These are phyloP conservation scores for Elymnias hypermnestra DNA, from an alignment of 1,140 invertebrate species.

Conservation along the genomic window DNA sequence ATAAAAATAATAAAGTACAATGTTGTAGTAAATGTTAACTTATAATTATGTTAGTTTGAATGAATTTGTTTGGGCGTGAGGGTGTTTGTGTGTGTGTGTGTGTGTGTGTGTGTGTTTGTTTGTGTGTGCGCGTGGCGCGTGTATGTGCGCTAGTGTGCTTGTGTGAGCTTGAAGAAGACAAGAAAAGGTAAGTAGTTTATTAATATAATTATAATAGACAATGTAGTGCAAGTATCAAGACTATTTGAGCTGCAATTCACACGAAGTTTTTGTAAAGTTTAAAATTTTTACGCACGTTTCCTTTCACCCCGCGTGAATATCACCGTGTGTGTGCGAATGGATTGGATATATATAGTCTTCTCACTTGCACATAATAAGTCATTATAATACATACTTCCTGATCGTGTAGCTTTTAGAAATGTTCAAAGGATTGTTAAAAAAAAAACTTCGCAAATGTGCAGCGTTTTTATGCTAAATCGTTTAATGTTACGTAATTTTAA, in stretches of 20 bases:
- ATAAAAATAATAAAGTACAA: too few species aligned
- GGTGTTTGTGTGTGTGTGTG: too few species aligned
- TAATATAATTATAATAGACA: neutral
- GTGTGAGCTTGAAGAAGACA: too few species aligned
- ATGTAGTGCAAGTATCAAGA: constrained; percentile 39
- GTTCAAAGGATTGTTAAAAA: neutral
- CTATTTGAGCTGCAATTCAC: constrained; percentile 9
- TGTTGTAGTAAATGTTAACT: too few species aligned
- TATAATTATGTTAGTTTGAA: too few species aligned
- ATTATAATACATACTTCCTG: constrained; percentile 4
- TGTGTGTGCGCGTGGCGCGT: too few species aligned
- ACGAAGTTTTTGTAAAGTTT: constrained; percentile 36
- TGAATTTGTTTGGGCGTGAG: too few species aligned
- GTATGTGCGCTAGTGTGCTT: too few species aligned
- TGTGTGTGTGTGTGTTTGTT: too few species aligned
- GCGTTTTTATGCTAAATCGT: too few species aligned
- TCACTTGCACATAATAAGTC: constrained; percentile 8
- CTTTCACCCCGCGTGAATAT: constrained; percentile 47
- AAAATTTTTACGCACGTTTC: constrained; percentile 36
- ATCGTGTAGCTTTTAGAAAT: constrained; percentile 7
- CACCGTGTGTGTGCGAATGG: constrained; percentile 23
- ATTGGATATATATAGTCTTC: constrained; percentile 12
- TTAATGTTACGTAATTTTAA: too few species aligned
- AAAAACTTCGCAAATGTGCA: neutral
- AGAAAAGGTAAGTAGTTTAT: too few species aligned